Evolutionary conservation across 2,797 vertebrate species (phyloP).

Genomic region (Scolopax rusticola): DNA sequence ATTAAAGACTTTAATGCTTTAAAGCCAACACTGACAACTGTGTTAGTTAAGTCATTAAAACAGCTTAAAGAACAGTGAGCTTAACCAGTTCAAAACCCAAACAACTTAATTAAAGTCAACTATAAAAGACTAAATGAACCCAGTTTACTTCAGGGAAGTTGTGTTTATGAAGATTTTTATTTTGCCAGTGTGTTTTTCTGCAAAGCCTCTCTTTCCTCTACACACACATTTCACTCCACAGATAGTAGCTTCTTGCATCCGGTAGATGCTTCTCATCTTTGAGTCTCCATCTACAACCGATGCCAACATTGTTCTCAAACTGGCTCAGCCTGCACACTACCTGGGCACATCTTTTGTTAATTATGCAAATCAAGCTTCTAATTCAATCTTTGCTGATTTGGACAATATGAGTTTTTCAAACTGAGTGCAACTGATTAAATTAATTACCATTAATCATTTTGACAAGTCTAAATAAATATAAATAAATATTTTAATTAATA

Average conservation of each 20-base stretch:
- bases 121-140: not conserved
- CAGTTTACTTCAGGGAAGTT: not conserved
- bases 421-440: not conserved
- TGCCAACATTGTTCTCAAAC: not conserved
- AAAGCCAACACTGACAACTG: not conserved
- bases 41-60: constrained; percentile 6
- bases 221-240: not conserved
- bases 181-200: not conserved
- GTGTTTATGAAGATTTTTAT: not conserved
- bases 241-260: not conserved
- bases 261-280: not conserved
- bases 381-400: not conserved
- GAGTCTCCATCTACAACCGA: not conserved
- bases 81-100: constrained; percentile 30
- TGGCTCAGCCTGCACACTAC: not conserved
- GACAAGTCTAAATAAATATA: constrained; percentile 26
- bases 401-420: not conserved
- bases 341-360: not conserved
- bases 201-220: not conserved
- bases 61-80: not conserved
- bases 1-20: constrained; percentile 4
- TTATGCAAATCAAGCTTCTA: not conserved
- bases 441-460: constrained; percentile 19
- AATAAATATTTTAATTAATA: constrained; percentile 44
- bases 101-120: constrained; percentile 34